phyloP scores from a whole-genome alignment of 2,113 vertebrate genomes.

The Phalacrocorax carbo region DNA sequence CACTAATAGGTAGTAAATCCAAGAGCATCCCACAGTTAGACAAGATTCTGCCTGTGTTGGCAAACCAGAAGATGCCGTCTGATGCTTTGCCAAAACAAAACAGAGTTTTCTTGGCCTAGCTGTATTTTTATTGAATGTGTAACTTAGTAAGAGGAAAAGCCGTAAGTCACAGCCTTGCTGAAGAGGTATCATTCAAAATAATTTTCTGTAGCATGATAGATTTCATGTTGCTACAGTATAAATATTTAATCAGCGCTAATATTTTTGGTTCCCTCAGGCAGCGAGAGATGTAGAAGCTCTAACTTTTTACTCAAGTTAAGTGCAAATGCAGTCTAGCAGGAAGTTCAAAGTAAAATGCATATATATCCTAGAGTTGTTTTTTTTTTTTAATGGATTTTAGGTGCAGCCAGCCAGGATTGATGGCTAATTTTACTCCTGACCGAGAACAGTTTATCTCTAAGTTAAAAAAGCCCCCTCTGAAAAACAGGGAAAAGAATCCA shows the following conservation, averaged over 20 bases:
- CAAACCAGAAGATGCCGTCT: conserved; percentile 31
- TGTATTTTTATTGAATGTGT: conserved; percentile 18
- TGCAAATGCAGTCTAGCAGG: background rate
- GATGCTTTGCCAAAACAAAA: conserved; percentile 61
- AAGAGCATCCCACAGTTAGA: conserved; percentile 48
- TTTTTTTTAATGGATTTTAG: background rate
- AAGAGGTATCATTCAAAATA: conserved; percentile 2
- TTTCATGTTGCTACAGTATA: conserved; percentile 37
- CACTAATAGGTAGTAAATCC: conserved; percentile 18
- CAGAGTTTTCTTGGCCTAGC: conserved; percentile 3
- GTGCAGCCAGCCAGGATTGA: background rate
- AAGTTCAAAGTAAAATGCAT: background rate
- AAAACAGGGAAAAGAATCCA: background rate
- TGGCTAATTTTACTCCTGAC: background rate
- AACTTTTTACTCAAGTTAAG: conserved; percentile 19
- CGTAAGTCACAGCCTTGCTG: background rate
- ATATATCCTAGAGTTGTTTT: background rate
- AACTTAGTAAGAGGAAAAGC: conserved; percentile 16
- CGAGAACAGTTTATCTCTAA: background rate
- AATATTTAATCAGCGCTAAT: background rate
- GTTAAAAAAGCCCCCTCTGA: background rate
- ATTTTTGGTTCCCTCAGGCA: conserved; percentile 28
- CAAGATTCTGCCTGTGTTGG: conserved; percentile 55
- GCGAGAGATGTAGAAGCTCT: background rate
- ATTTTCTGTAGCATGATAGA: background rate